These are phyloP conservation scores for Cataglyphis albicans DNA, from an alignment of 2,888 invertebrate genomes.

Conservation along the genomic window DNA sequence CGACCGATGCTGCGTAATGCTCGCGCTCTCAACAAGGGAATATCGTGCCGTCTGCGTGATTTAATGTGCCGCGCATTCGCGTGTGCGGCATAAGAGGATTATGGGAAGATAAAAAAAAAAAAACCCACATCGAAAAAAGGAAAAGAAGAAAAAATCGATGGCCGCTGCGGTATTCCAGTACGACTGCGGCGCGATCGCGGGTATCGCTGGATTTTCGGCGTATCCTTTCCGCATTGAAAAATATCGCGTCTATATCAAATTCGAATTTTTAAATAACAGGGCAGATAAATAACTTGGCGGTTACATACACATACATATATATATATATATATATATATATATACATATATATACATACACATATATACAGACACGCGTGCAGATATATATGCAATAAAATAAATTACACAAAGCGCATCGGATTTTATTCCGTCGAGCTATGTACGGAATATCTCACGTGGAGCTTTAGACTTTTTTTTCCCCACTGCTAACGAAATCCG, in stretches of 20 bases:
- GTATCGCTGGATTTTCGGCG: constrained; percentile 57
- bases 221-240: constrained; percentile 43
- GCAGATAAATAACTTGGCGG: constrained; percentile 47
- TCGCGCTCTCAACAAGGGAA: constrained; percentile 46
- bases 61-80: constrained; percentile 64
- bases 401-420: constrained; percentile 49
- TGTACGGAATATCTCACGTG: constrained; percentile 50
- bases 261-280: constrained; percentile 58
- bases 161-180: constrained; percentile 22
- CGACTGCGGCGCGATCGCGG: constrained; percentile 29
- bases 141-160: constrained; percentile 49
- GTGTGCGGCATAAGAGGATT: constrained; percentile 68
- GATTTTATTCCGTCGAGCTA: constrained; percentile 28
- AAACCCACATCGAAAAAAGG: background rate
- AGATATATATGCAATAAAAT: constrained; percentile 25
- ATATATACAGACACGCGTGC: background rate
- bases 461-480: constrained; percentile 24
- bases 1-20: constrained; percentile 48
- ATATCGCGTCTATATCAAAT: constrained; percentile 55
- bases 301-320: background rate
- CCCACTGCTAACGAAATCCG: constrained; percentile 37
- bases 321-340: background rate
- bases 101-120: constrained; percentile 36
- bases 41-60: constrained; percentile 58
- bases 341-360: background rate